Conservation (phyloP, 1,140 invertebrate species). For the Cheumatopsyche charites region DNA sequence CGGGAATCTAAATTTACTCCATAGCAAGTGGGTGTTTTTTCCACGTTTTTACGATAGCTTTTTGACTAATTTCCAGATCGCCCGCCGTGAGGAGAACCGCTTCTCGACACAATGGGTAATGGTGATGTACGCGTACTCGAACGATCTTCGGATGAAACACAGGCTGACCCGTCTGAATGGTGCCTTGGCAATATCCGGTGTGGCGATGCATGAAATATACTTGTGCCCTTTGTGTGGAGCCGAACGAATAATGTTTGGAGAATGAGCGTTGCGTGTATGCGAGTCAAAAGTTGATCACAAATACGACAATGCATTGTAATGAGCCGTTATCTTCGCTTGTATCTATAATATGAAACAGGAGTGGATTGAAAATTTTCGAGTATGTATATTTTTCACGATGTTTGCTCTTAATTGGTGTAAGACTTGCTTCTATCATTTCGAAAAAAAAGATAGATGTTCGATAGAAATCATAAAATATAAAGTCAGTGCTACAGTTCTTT, state of each 20-base stretch:
- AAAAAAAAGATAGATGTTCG: no score
- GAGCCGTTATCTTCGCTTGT: no score
- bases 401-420: no score
- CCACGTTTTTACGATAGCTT: conserved; percentile 12
- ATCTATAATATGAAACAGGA: no score
- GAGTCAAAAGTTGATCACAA: conserved; percentile 1
- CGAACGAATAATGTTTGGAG: background rate
- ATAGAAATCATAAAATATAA: no score
- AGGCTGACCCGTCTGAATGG: background rate
- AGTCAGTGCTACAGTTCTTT: no score
- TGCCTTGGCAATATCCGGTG: no score
- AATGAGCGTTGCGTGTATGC: background rate
- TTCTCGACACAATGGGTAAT: background rate
- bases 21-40: conserved; percentile 3
- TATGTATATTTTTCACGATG: no score
- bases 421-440: no score
- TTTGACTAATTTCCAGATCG: background rate
- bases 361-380: no score
- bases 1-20: background rate
- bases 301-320: background rate
- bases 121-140: conserved; percentile 1
- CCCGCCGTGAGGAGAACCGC: background rate
- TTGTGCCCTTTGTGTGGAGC: background rate
- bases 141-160: background rate
- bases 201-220: no score